Base-by-base conservation (phyloP, 2,113 vertebrate species). In the Aythya baeri region DNA sequence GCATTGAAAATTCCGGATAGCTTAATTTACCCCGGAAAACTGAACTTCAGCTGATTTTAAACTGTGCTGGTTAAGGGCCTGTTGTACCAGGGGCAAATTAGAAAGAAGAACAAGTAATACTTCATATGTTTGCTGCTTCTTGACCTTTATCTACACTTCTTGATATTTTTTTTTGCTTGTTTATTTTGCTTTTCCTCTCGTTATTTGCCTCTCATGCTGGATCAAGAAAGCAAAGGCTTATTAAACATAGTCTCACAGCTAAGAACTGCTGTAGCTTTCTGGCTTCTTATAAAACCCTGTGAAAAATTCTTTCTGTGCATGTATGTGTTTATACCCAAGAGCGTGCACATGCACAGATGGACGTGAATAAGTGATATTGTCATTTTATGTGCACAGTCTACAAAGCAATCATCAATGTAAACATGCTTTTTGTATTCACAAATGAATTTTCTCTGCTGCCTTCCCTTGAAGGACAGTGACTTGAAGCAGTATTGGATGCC, bases 401-500 rank as follows among this genome's bases (percentile, higher is more conserved):
- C 46, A 55, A 58, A 75, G 58, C 55, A 89, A 10, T 44, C 1
- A 2, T 49, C 7, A 61, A 43, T 80, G 23, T 38, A n/a, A 84
- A 34, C 3, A 4, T 38, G 6, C 3, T 75, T 84, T 86, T 68
- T 66, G 58, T 63, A 36, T 62, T 77, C 79, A n/a, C 9, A 41
- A 44, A 81, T 16, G 41, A 9, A 4, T 20, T 25, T 89, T 50
- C 5, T 83, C 11, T 89, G 10, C 34, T 86, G 43, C 36, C 11
- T 78, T 88, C 13, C 38, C 20, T 84, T 91, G 7, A 75, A 99
- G 99, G 99, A 99, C 97, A 99, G 99, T 86, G 99, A 99, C 93
- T 97, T 99, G 97, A 99, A 99, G 97, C 99, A 99, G 81, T 99
- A 99, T 97, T 99, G 99, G 99, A 99, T 99, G 99, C 99, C 99